Conservation (phyloP, 2,888 invertebrate genomes). For the Epistrophe eligans region DNA sequence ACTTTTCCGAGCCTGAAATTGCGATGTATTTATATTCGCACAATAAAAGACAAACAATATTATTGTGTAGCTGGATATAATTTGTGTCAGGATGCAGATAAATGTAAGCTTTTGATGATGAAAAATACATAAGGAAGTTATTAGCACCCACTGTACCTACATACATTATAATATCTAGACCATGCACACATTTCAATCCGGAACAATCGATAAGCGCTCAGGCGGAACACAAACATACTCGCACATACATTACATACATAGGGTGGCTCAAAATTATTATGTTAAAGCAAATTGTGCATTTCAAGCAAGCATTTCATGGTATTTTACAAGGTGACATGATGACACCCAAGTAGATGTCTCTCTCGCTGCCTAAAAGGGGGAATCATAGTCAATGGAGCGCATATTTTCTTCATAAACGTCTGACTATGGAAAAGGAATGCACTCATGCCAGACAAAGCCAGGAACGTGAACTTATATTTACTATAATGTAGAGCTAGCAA, state of each 20-base stretch:
- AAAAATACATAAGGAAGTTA: conserved; percentile 23
- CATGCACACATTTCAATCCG: not conserved
- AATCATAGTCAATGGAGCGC: conserved; percentile 57
- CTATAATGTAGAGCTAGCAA: not conserved
- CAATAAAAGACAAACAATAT: conserved; percentile 14
- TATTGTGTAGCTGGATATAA: not conserved
- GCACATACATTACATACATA: no score
- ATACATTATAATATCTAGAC: not conserved
- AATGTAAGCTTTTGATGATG: conserved; percentile 12
- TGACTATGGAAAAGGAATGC: conserved; percentile 23
- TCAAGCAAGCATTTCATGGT: conserved; percentile 41
- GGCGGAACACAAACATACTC: conserved; percentile 12
- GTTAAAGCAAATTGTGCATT: conserved; percentile 45
- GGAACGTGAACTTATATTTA: conserved; percentile 32
- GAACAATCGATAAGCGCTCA: conserved; percentile 25
- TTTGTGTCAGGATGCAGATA: not conserved
- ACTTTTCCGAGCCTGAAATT: not conserved
- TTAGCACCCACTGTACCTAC: conserved; percentile 14
- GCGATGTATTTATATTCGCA: not conserved
- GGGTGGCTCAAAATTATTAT: not conserved
- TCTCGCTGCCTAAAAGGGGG: not conserved
- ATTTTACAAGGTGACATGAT: conserved; percentile 51
- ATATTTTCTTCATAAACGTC: conserved; percentile 31
- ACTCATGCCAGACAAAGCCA: conserved; percentile 40
- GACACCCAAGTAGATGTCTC: conserved; percentile 36